Evolutionary conservation across 2,888 invertebrate genomes (phyloP), one percentile per base, ranked within the genome.

Genomic region (Eueremaeus valkanovi): DNA sequence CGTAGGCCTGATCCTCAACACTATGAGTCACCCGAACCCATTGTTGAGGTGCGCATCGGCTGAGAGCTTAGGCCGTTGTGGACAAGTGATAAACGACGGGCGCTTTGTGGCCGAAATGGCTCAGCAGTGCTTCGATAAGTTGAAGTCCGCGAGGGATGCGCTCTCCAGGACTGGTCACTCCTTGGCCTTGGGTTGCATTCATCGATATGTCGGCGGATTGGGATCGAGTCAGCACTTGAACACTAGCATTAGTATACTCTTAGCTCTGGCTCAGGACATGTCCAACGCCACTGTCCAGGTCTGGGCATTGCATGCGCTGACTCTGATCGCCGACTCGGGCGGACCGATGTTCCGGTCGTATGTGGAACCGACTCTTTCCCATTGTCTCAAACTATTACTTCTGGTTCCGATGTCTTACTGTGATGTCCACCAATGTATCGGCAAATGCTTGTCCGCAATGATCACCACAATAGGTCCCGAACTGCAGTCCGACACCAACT

Each of bases 401-500:
- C 90, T 90, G 74, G 92, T 95, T n/a, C 93, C 95, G 6, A 92
- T 94, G 51, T 92, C 92, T 76, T 89, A 91, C 81, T 92, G 83
- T 40, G 95, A 96, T 83, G 90, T 97, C 27, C 94, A 95, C 84
- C 92, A 92, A 82, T 93, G 94, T 81, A 91, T 96, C 77, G 97
- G 95, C 0, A 91, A 95, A 83, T 89, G 96, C 80, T 85, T 98
- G 33, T 92, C 95, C 0, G 97, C 98, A 1, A 86, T 99, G 73
- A 98, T 99, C 74, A 99, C 97, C 6, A 95, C 96, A 0, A 92
- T 99, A 76, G 99, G 99, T 1, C 99, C 99, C 0, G 99, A 99
- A 85, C 86, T 99, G 75, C 96, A 97, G 88, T 90, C 90, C 55
- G 90, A 90, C 82, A 89, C 89, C 11, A 86, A 88, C 42, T 87